Percentiles rank a stretch among this genome's conserved stretches.
Conservation (phyloP, 2,888 invertebrate genomes). For the Caenorhabditis sp. region DNA sequence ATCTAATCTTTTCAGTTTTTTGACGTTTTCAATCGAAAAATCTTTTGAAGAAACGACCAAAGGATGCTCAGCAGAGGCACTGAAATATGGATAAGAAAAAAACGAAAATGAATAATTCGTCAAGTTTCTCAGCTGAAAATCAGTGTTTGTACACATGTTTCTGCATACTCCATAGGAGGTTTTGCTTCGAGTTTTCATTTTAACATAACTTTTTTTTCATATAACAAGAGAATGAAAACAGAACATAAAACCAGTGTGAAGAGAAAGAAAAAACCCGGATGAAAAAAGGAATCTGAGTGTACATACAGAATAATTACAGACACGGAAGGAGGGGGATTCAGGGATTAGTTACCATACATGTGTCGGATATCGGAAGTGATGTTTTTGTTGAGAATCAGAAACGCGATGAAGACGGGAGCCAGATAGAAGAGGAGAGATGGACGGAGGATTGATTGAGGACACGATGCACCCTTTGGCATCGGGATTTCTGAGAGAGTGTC, state of each 20-base stretch:
- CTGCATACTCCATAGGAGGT: neutral
- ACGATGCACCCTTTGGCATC: slow-evolving; percentile 57
- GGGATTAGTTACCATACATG: slow-evolving; percentile 55
- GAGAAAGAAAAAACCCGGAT: slow-evolving; percentile 28
- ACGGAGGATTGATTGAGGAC: slow-evolving; percentile 62
- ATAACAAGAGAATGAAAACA: neutral
- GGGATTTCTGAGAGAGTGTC: slow-evolving; percentile 40
- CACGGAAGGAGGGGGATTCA: neutral
- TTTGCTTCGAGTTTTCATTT: slow-evolving; percentile 11
- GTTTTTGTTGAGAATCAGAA: slow-evolving; percentile 54
- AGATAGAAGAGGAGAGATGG: slow-evolving; percentile 63
- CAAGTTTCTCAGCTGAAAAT: slow-evolving; percentile 2
- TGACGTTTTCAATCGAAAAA: neutral
- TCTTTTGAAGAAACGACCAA: neutral
- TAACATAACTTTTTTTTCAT: neutral
- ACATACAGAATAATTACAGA: slow-evolving; percentile 31
- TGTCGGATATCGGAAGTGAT: slow-evolving; percentile 53
- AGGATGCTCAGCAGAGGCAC: neutral
- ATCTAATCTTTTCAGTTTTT: neutral
- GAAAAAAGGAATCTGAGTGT: slow-evolving; percentile 23
- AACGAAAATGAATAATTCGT: slow-evolving; percentile 31
- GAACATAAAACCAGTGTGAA: slow-evolving; percentile 30
- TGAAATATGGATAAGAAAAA: slow-evolving; percentile 23
- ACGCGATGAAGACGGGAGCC: slow-evolving; percentile 49
- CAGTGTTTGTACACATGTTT: slow-evolving; percentile 19